These are phyloP conservation scores for Gulo gulo DNA, from an alignment of 2,113 vertebrate species.

Conservation along the genomic window DNA sequence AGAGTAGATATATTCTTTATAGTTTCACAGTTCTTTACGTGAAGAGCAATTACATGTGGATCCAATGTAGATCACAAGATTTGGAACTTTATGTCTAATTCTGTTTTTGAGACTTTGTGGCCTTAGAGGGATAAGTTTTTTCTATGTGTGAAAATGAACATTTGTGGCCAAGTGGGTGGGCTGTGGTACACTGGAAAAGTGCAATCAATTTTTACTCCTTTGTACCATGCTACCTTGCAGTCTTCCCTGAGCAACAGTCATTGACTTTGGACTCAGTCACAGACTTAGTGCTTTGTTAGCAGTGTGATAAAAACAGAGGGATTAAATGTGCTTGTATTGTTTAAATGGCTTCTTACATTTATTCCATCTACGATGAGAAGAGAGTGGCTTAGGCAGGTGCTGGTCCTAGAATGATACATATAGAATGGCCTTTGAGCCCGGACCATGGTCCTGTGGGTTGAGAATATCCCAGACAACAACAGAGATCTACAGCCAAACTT, in stretches of 20 bases:
- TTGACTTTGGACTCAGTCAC: not conserved
- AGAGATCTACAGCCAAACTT: not conserved
- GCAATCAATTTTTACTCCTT: not conserved
- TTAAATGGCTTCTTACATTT: not conserved
- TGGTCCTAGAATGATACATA: not conserved
- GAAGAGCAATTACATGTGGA: not conserved
- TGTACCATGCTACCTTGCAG: not conserved
- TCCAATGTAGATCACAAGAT: not conserved
- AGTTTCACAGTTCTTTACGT: not conserved
- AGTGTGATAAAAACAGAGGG: not conserved
- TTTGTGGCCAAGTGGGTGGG: not conserved
- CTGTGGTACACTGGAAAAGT: not conserved
- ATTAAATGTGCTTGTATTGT: not conserved
- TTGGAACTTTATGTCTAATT: not conserved
- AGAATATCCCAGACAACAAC: not conserved
- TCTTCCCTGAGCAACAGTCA: not conserved
- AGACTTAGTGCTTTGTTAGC: not conserved
- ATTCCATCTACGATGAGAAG: not conserved
- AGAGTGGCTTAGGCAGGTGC: not conserved
- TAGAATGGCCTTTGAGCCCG: not conserved
- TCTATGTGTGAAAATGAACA: not conserved
- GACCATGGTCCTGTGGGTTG: not conserved
- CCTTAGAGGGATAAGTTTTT: not conserved
- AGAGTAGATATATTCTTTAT: not conserved
- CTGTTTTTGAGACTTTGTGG: not conserved